Evolutionary conservation across 2,797 vertebrate genomes (phyloP).

Genomic region (Tarsius wallacei): DNA sequence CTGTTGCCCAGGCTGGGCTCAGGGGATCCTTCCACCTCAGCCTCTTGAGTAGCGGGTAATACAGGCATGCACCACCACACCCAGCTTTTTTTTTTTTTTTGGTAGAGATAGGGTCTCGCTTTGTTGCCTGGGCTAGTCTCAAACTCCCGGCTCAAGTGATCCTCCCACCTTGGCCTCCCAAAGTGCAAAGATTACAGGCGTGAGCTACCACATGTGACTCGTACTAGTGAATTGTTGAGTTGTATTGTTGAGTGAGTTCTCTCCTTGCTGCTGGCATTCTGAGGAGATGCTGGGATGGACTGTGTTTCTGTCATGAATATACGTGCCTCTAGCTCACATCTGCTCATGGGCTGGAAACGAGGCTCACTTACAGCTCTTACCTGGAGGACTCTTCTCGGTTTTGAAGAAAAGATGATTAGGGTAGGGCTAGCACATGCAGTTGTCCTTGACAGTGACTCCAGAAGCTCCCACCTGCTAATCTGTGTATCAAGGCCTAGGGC

Average conservation of each 20-base stretch:
- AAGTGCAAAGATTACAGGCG: too few relatives aligned
- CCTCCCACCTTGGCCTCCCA: too few relatives aligned
- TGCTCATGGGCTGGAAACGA: constrained; percentile 84
- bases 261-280: constrained; percentile 76
- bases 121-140: too few relatives aligned
- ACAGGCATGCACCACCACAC: too few relatives aligned
- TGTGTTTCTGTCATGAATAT: constrained; percentile 89
- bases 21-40: too few relatives aligned
- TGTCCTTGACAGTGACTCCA: constrained; percentile 85
- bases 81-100: too few relatives aligned
- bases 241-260: constrained; percentile 64
- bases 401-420: constrained; percentile 75
- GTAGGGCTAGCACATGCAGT: constrained; percentile 85
- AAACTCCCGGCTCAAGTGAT: too few relatives aligned
- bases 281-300: constrained; percentile 79
- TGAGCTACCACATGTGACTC: not conserved
- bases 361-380: constrained; percentile 88
- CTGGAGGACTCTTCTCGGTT: constrained; percentile 86
- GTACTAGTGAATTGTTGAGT: constrained; percentile 65
- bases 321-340: constrained; percentile 87
- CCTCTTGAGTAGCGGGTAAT: too few relatives aligned
- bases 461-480: constrained; percentile 76
- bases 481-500: constrained; percentile 73
- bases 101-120: too few relatives aligned
- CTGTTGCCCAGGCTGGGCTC: too few relatives aligned